A percentile compares a stretch with the other conserved stretches of the same genome.
phyloP scores from a whole-genome alignment of 2,113 vertebrate species.

The Corvus moneduloides region DNA sequence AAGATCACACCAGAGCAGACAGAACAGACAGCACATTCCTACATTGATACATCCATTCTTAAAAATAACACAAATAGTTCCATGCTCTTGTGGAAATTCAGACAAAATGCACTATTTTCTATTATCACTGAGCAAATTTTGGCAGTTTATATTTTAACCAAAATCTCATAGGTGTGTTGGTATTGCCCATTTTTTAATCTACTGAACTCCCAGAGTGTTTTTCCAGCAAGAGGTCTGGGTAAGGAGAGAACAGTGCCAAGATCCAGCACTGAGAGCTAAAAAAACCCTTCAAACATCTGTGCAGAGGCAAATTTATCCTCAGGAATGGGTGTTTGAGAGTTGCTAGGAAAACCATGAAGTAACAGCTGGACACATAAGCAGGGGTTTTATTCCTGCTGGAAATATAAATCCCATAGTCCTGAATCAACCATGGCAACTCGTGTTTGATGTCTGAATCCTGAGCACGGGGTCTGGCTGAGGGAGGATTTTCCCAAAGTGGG shows the following conservation, averaged over 20 bases:
- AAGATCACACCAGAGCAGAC: background rate
- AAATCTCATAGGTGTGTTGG: background rate
- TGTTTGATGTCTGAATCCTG: background rate
- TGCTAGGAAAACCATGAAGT: background rate
- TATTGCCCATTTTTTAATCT: background rate
- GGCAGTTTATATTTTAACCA: background rate
- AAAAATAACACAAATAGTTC: background rate
- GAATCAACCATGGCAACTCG: background rate
- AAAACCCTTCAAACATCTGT: background rate
- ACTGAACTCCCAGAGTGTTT: background rate
- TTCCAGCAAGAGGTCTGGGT: background rate
- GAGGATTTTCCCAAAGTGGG: background rate
- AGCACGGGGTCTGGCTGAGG: background rate
- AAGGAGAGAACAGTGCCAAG: background rate
- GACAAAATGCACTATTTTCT: background rate
- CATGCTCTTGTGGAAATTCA: background rate
- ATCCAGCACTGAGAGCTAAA: background rate
- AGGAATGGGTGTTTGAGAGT: background rate
- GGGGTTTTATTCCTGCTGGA: background rate
- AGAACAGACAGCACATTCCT: background rate
- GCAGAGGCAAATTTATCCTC: background rate
- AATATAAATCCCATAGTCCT: background rate
- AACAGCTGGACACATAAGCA: background rate
- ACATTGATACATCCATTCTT: background rate
- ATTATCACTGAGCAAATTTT: background rate